Base-by-base conservation (phyloP, 1,140 invertebrate genomes). In the Platorchestia sp. region DNA sequence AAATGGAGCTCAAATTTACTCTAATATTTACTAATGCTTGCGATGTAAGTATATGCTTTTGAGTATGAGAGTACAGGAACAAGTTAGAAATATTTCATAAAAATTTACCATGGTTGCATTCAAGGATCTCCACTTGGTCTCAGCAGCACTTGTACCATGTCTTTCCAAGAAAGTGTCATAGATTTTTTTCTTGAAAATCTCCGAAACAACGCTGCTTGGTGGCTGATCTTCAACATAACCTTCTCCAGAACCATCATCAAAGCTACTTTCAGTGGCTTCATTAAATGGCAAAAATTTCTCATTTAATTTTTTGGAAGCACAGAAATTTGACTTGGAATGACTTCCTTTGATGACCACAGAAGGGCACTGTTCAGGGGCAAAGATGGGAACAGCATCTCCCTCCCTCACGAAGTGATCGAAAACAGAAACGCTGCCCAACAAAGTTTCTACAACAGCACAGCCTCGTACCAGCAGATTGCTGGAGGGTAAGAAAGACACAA, bases 311-410 rank as follows among this genome's bases (percentile, higher is more conserved):
- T 89, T 89, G 10, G 3, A 14, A 44, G 10, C 87, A 89, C 5
- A 43, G 42, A 89, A 14, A 14, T 41, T 42, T 45, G 91, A 93
- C 91, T 93, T 45, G 10, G 91, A 93, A 14, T 93, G 10, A n/a
- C 45, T 44, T 3, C 91, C 91, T n/a, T 93, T 7, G 22, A 93
- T n/a, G 47, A 93, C 40, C 36, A 93, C 45, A 6, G 91, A 44
- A 93, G 43, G 45, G 45, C 40, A 40, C 10, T n/a, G 45, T 47
- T 93, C 40, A 45, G 91, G 91, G 47, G 91, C 91, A 93, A 93
- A 93, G 43, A 93, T 93, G 16, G 91, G 91, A 45, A 93, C 45
- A 45, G 91, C 6, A 47, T 93, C 91, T 44, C 91, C 91, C 27
- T 44, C 91, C 43, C 10, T 47, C 6, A 93, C 91, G 1, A 40